Evolutionary conservation across 2,888 invertebrate genomes (phyloP).

Genomic region (Dioctria linearis): DNA sequence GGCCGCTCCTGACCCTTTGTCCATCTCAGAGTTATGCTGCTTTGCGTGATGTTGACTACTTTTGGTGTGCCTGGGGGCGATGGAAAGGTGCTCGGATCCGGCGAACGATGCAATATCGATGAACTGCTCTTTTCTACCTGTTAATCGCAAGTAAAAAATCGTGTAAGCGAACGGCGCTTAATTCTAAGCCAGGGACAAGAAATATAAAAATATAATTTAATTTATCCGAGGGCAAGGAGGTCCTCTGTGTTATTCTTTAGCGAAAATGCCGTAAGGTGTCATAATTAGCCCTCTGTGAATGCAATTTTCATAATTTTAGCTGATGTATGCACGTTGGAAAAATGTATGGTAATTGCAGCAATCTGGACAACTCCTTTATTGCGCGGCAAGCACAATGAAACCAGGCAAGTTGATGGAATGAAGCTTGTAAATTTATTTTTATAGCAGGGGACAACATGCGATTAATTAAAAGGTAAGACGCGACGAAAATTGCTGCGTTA

Average conservation of each 20-base stretch:
- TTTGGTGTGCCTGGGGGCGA: slow-evolving; percentile 82
- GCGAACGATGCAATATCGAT: slow-evolving; percentile 79
- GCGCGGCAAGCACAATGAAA: background rate
- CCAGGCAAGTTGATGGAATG: background rate
- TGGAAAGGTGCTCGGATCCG: slow-evolving; percentile 81
- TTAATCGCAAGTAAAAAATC: slow-evolving; percentile 54
- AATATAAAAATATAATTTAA: slow-evolving; percentile 27
- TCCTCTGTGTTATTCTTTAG: background rate
- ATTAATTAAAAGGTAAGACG: slow-evolving; percentile 32
- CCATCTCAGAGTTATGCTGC: slow-evolving; percentile 77
- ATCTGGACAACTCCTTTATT: background rate
- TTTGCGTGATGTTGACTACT: slow-evolving; percentile 78
- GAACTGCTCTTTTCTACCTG: slow-evolving; percentile 71
- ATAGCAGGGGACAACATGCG: slow-evolving; percentile 33
- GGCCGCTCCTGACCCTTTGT: slow-evolving; percentile 74
- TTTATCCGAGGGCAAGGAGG: slow-evolving; percentile 10
- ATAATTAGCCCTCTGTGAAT: slow-evolving; percentile 28
- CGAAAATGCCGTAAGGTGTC: slow-evolving; percentile 46
- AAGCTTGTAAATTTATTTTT: slow-evolving; percentile 14
- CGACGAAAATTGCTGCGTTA: slow-evolving; percentile 37
- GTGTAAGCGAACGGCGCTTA: slow-evolving; percentile 25
- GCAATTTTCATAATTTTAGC: slow-evolving; percentile 42
- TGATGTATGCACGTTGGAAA: background rate
- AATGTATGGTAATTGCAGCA: slow-evolving; percentile 20
- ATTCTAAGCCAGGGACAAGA: background rate